Base-by-base conservation (phyloP, 2,113 vertebrate species). In the Aphelocoma coerulescens region DNA sequence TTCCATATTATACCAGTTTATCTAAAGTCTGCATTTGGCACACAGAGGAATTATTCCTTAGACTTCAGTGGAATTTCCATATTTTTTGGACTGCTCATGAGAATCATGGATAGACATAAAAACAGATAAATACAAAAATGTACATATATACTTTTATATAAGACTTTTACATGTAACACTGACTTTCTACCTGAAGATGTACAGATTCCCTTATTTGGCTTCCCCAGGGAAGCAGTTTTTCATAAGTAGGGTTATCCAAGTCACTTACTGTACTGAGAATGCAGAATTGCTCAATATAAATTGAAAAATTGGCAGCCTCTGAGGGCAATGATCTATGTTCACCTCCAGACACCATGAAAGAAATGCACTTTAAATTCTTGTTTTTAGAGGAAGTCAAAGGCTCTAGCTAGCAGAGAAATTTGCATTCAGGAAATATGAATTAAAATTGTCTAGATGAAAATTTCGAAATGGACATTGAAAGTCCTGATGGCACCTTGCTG, bases 391-490 rank as follows among this genome's bases (percentile, higher is more conserved):
- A 85, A 73, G 76, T 89, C 43, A 59, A 66, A 93, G 72, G 46
- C 54, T 91, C 21, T 85, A 92, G 68, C 19, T 75, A 90, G 20
- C 7, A 32, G 21, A 65, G 55, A 63, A 91, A 59, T 48, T 88
- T 91, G 44, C 39, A 65, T 94, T 95, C 93, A 86, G 81, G 49
- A 94, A 97, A 95, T n/a, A 48, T 82, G 93, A 96, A 96, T 95
- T 95, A 88, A 63, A 94, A 85, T 81, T 95, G 52, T 15, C 75
- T 77, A 58, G 59, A 57, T 81, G 67, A 76, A 96, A 96, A 96
- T 93, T 82, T 79, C 85, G 95, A 84, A 39, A 78, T 65, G 51
- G 65, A 71, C 54, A n/a, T 18, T 63, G 59, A 26, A 95, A 79
- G 0, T 35, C 12, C 78, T 93, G 23, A 35, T 59, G 58, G 14